Base-by-base conservation (phyloP, 2,888 invertebrate genomes). In the Tachina grossa region DNA sequence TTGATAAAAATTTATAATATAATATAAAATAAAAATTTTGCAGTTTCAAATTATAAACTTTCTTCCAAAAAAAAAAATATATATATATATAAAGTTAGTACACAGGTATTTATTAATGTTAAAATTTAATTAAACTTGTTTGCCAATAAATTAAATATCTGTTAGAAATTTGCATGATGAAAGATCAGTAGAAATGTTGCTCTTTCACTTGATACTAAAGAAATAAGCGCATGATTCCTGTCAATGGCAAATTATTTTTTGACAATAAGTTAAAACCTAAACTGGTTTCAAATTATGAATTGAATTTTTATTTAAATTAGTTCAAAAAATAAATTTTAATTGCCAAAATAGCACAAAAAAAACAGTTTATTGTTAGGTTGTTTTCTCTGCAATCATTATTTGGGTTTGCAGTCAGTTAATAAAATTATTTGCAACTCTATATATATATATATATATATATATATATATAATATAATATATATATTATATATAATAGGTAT, bases 101-200 rank as follows among this genome's bases (percentile, higher is more conserved):
- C 39, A 6, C 31, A 3, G 13, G 11, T n/a, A 14, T 59, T 41
- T 43, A 10, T 43, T 43, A 11, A 43, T 41, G 16, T 43, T 61
- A 9, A 41, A 16, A n/a, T n/a, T 41, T 39, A 59, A 61, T 61
- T 43, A 19, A 61, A 61, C 61, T 61, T 10, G 61, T 43, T 41
- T 61, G 43, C n/a, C n/a, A 14, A 59, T 41, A 59, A 59, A 59
- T 57, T 57, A 31, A 8, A 57, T n/a, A n/a, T 57, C 14, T 31
- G 9, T 22, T 31, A 14, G 14, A 31, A 57, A 31, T 3, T 4
- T 4, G n/a, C 31, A 57, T 22, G 22, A 22, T 31, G 31, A 31
- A 31, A 39, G 8, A 31, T 59, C 59, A 39, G 39, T 59, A 39
- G 39, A 49, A 49, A 49, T 31, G 31, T 6, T 59, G 39, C n/a